Base-by-base conservation (phyloP, 2,888 invertebrate genomes). In the Platycheirus rosarum region DNA sequence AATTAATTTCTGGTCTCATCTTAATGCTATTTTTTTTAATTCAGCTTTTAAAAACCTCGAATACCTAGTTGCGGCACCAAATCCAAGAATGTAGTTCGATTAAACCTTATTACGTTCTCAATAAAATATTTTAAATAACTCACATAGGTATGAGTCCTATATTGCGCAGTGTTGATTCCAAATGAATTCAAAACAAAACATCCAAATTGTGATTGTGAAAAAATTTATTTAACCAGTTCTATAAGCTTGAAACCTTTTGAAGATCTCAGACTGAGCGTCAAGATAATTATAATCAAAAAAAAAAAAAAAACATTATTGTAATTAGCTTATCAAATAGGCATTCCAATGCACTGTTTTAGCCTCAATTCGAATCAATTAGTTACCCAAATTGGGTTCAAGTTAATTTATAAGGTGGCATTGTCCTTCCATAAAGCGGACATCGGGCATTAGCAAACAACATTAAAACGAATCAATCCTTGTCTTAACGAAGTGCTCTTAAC, bases 391-490 rank as follows among this genome's bases (percentile, higher is more conserved):
- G 2, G n/a, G n/a, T 1, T 2, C 18, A 35, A 8, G 6, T n/a
- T 13, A 35, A 35, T 20, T 53, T 37, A 53, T 20, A 4, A 35
- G 35, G 13, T 53, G 53, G 7, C 53, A 53, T 35, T 53, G 53
- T 53, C 23, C 40, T 40, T 14, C 23, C 37, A 13, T 5, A 5
- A 37, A 55, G 2, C 7, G 3, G 9, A 35, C 6, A 35, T 8
- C n/a, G 9, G 37, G 13, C 9, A 53, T 2, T 5, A 53, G 8
- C 14, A 55, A 35, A 23, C n/a, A 23, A 37, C n/a, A 4, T n/a
- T 2, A 53, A 13, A 13, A 13, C 13, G 23, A 40, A 20, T 20
- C n/a, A 40, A 20, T 40, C 14, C 57, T 57, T 23, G 57, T 57
- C 40, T 57, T 40, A n/a, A 55, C 37, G 23, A 14, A 14, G 11